phyloP scores from a whole-genome alignment of 2,797 vertebrate species.

The Anomalospiza imberbis region DNA sequence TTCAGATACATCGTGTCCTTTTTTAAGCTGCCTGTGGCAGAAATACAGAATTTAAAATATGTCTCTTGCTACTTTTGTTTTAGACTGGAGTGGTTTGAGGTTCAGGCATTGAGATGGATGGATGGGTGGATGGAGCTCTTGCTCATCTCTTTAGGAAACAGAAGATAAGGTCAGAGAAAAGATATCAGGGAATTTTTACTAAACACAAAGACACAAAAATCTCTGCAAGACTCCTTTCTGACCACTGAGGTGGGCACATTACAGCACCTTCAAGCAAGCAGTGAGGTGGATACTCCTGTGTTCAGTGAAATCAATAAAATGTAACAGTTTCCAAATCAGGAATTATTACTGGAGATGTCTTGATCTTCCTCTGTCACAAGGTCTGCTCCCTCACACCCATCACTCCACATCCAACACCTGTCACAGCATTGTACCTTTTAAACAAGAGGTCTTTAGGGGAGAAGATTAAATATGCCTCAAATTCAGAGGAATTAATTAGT shows the following conservation, averaged over 20 bases:
- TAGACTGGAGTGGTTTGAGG: not conserved
- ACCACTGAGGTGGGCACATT: not conserved
- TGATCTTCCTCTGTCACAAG: not conserved
- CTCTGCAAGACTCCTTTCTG: not conserved
- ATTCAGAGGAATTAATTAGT: constrained; percentile 66
- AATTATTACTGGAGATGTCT: not conserved
- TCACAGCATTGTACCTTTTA: constrained; percentile 8
- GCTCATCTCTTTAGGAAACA: not conserved
- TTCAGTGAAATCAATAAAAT: not conserved
- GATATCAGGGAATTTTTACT: not conserved
- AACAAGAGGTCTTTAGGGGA: constrained; percentile 52
- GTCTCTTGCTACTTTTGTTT: not conserved
- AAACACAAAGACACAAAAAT: not conserved
- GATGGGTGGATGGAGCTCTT: not conserved
- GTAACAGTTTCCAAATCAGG: not conserved
- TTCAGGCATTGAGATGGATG: not conserved
- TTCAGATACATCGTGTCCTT: not conserved
- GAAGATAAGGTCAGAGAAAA: not conserved
- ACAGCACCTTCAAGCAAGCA: not conserved
- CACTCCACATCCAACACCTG: not conserved
- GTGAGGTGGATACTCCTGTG: accelerated
- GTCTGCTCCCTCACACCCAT: not conserved
- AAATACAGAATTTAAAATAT: not conserved
- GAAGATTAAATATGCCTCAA: constrained; percentile 59
- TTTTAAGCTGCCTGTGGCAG: not conserved